Conservation (phyloP, 2,888 invertebrate species). For the Portevinia maculata region DNA sequence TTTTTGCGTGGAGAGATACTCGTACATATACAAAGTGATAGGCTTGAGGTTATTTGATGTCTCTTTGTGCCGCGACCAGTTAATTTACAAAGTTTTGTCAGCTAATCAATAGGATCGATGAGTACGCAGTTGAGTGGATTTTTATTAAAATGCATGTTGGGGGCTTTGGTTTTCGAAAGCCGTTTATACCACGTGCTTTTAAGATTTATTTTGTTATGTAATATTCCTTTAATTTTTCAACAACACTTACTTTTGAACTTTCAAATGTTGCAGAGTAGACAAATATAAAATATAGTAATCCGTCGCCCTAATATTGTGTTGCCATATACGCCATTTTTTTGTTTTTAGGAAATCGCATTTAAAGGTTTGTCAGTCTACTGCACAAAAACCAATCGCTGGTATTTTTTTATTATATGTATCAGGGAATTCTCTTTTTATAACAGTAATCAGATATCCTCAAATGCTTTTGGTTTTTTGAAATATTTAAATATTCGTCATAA, state of each 20-base stretch:
- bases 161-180: not conserved
- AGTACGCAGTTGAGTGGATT: not conserved
- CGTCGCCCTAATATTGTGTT: too few species aligned
- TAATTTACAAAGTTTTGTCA: not conserved
- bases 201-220: not conserved
- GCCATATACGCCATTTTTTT: too few species aligned
- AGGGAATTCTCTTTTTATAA: too few species aligned
- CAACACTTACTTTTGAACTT: too few species aligned
- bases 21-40: not conserved
- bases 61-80: not conserved
- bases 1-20: not conserved
- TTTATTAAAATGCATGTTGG: not conserved
- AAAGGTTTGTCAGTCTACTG: too few species aligned
- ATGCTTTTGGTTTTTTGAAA: too few species aligned
- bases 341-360: too few species aligned
- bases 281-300: too few species aligned
- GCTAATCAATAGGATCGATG: not conserved
- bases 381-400: too few species aligned
- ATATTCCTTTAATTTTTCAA: not conserved
- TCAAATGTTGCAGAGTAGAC: not conserved
- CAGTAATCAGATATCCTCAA: too few species aligned
- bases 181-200: not conserved
- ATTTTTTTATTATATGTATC: too few species aligned
- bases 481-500: too few species aligned
- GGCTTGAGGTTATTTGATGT: conserved; percentile 2